Evolutionary conservation across 1,140 invertebrate species (phyloP), one percentile per base, ranked within the genome.

Genomic region (Goniozus legneri): DNA sequence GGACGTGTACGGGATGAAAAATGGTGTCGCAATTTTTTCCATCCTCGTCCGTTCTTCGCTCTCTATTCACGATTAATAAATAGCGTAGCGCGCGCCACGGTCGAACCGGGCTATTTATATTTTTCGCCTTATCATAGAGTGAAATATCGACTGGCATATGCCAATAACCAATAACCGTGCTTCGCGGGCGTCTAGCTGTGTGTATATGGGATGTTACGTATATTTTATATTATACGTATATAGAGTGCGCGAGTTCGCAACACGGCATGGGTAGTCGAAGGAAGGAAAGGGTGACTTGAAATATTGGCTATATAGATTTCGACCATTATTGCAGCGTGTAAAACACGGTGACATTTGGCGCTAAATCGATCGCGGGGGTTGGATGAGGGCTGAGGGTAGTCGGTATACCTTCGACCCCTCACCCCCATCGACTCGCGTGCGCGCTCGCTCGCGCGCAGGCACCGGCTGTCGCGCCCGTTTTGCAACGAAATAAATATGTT

Each of bases 291-390:
- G 62, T 70, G 67, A 64, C 63, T 50, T 70, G 65, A 72, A 74
- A 71, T 74, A 74, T 74, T 69, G 70, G 56, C 70, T 72, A 72
- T 69, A 73, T 71, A 70, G 65, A 74, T 74, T 74, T 71, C 67
- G 64, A 72, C 70, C 71, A 74, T 74, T 74, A 74, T 74, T 73
- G 61, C 60, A 62, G 60, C 63, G 68, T 75, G 70, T 72, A 75
- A 75, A 73, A 75, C 71, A 73, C 63, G 70, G 67, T 61, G 65
- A 71, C 70, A 73, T 75, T 75, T 75, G 71, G 71, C 62, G 66
- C 63, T 70, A 73, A 72, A 71, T 70, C 69, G 71, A 73, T 73
- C 68, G 67, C 57, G 57, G 33, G n/a, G n/a, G n/a, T n/a, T n/a
- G n/a, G n/a, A n/a, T n/a, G n/a, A n/a, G n/a, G n/a, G n/a, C n/a